Evolutionary conservation across 2,113 vertebrate species (phyloP).

Genomic region (Saimiri boliviensis): DNA sequence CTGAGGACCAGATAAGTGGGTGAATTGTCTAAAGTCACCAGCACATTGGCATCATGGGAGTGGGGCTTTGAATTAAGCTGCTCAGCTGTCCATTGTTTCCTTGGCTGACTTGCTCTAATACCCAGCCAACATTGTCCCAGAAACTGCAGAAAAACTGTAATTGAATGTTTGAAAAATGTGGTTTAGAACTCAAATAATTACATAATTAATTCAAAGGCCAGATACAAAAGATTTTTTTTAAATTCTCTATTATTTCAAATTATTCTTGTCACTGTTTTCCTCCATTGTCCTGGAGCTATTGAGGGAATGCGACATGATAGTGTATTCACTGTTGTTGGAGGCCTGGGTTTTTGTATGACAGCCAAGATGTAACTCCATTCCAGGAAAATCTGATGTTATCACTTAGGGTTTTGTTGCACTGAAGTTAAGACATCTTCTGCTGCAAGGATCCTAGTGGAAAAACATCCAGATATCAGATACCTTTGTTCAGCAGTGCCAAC

Average conservation of each 20-base stretch:
- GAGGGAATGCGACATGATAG: slow-evolving; percentile 49
- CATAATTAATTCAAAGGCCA: slow-evolving; percentile 53
- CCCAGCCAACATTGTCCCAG: slow-evolving; percentile 9
- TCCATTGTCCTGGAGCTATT: slow-evolving; percentile 8
- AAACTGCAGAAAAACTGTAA: not conserved
- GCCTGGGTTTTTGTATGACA: slow-evolving; percentile 15
- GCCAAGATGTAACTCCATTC: slow-evolving; percentile 56
- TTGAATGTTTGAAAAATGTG: slow-evolving; percentile 51
- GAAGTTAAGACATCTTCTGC: slow-evolving; percentile 60
- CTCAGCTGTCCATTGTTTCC: not conserved
- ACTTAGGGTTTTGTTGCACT: slow-evolving; percentile 48
- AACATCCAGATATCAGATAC: slow-evolving; percentile 44
- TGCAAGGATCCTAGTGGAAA: slow-evolving; percentile 44
- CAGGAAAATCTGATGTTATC: slow-evolving; percentile 60
- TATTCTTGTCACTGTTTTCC: slow-evolving; percentile 19
- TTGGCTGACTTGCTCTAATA: not conserved
- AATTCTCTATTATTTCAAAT: slow-evolving; percentile 43
- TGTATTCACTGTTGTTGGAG: not conserved
- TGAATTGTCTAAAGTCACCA: not conserved
- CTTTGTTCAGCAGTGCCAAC: slow-evolving; percentile 2
- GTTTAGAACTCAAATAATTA: slow-evolving; percentile 20
- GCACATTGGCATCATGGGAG: not conserved
- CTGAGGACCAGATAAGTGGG: not conserved
- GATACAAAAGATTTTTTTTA: not conserved
- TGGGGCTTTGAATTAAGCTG: not conserved